A percentile compares a stretch with the other conserved stretches of the same genome.
Evolutionary conservation across 2,888 invertebrate species (phyloP).

Genomic region (Eudemis profundana): DNA sequence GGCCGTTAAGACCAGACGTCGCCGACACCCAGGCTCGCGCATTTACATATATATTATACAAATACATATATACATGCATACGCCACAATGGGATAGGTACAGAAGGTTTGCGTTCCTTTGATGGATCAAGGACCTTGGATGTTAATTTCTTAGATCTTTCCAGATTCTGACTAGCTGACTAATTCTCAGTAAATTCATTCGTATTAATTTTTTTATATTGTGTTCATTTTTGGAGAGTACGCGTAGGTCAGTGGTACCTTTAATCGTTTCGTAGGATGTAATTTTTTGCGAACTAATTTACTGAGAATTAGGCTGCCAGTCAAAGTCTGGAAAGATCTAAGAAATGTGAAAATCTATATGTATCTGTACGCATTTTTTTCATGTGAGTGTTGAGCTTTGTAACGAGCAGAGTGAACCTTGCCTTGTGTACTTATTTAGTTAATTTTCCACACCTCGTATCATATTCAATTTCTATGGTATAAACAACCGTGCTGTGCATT

Average conservation of each 20-base stretch:
- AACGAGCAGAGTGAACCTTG: neutral
- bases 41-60: slow-evolving; percentile 23
- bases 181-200: too few relatives aligned
- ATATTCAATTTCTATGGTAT: neutral
- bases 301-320: too few relatives aligned
- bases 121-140: too few relatives aligned
- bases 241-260: too few relatives aligned
- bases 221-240: too few relatives aligned
- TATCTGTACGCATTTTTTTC: neutral
- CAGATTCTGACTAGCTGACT: too few relatives aligned
- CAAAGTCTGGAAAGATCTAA: too few relatives aligned
- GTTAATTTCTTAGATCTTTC: too few relatives aligned
- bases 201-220: too few relatives aligned
- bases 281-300: too few relatives aligned
- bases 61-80: neutral
- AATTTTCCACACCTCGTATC: neutral
- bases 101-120: slow-evolving; percentile 8
- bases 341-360: too few relatives aligned
- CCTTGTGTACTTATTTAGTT: slow-evolving; percentile 1
- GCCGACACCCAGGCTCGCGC: slow-evolving; percentile 29
- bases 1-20: slow-evolving; percentile 47
- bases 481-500: neutral
- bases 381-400: neutral
- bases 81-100: slow-evolving; percentile 1
- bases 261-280: too few relatives aligned